phyloP scores from a whole-genome alignment of 2,797 vertebrate genomes.

The Siniperca undulata region DNA sequence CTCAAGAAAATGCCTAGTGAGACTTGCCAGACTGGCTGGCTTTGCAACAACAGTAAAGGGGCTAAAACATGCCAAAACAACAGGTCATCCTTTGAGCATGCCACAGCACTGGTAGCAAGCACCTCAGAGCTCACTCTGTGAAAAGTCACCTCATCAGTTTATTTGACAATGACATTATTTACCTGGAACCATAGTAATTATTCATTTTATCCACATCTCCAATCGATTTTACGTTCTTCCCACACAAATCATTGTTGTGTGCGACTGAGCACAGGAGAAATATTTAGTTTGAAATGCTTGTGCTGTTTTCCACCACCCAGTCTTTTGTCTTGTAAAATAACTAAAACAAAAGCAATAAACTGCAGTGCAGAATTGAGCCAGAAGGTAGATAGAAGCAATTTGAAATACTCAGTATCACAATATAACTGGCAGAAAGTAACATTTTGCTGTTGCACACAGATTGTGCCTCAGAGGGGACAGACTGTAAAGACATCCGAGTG shows the following conservation, averaged over 20 bases:
- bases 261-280: slow-evolving; percentile 43
- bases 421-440: slow-evolving; percentile 37
- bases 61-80: slow-evolving; percentile 50
- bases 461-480: slow-evolving; percentile 44
- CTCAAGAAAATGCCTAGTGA: slow-evolving; percentile 38
- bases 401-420: slow-evolving; percentile 44
- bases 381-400: slow-evolving; percentile 47
- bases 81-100: slow-evolving; percentile 30
- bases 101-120: slow-evolving; percentile 11
- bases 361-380: slow-evolving; percentile 24
- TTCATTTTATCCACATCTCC: slow-evolving; percentile 48
- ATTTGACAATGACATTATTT: slow-evolving; percentile 65
- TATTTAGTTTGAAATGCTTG: slow-evolving; percentile 42
- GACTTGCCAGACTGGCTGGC: slow-evolving; percentile 28
- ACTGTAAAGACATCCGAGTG: slow-evolving; percentile 55
- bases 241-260: slow-evolving; percentile 53
- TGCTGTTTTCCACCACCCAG: slow-evolving; percentile 34
- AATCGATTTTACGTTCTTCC: slow-evolving; percentile 47
- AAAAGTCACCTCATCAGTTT: slow-evolving; percentile 63
- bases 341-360: slow-evolving; percentile 52
- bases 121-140: slow-evolving; percentile 28
- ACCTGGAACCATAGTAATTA: slow-evolving; percentile 49
- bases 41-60: slow-evolving; percentile 37
- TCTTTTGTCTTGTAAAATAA: slow-evolving; percentile 45
- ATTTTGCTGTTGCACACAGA: slow-evolving; percentile 44